Conservation (phyloP, 2,113 vertebrate species). For the Python bivittatus region DNA sequence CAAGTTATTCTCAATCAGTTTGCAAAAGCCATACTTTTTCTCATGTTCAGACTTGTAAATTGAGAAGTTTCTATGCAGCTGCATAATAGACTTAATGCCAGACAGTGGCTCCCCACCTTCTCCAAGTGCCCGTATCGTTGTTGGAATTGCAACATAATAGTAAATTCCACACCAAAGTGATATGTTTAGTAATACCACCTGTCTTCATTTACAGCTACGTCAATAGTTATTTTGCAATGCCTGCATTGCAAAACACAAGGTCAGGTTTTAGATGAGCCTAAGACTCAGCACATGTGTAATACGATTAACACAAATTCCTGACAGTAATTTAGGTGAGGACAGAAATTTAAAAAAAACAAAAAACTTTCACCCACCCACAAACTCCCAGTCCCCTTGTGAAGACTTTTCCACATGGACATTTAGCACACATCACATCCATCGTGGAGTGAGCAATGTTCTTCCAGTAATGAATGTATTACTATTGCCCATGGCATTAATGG, state of each 20-base stretch:
- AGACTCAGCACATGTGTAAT: too few relatives aligned
- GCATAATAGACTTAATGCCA: neutral
- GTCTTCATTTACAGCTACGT: neutral
- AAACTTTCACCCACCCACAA: neutral
- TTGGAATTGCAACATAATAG: conserved; percentile 10
- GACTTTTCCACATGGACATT: neutral
- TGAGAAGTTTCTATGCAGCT: neutral
- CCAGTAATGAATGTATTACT: neutral
- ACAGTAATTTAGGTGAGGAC: neutral
- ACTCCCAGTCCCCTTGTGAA: neutral
- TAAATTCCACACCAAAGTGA: conserved; percentile 15
- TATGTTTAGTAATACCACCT: neutral
- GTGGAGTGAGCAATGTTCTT: neutral
- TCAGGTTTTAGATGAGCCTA: neutral
- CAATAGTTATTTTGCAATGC: neutral
- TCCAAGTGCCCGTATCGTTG: neutral
- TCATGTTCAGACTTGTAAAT: conserved; percentile 24
- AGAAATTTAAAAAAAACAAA: neutral
- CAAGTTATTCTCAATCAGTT: conserved; percentile 20
- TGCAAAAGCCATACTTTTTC: neutral
- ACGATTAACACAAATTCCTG: neutral
- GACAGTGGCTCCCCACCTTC: neutral
- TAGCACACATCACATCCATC: neutral
- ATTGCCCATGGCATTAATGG: neutral
- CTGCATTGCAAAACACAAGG: neutral